Base-by-base conservation (phyloP, 1,140 invertebrate species). In the Aphidius gifuensis region DNA sequence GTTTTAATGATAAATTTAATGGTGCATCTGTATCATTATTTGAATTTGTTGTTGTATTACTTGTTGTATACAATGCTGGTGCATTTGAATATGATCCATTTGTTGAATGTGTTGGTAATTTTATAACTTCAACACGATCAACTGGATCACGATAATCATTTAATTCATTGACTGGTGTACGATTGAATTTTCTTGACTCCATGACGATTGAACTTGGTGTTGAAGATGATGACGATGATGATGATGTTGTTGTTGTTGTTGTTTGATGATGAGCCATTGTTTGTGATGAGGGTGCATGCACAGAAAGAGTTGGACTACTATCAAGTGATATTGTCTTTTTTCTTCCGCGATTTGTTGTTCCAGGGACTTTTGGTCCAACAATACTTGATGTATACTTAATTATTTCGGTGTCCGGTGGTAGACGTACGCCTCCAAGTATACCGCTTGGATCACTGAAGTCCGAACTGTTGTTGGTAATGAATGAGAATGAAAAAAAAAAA, bases 401-500 rank as follows among this genome's bases (percentile, higher is more conserved):
- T 60, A 93, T 92, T 81, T 93, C 91, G 11, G 91, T 93, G 71
- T 92, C 91, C n/a, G 91, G 90, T 65, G 91, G 91, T 66, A 93
- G 77, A 44, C 91, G 84, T 44, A 92, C 90, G 49, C 88, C 88
- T 46, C 90, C 90, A 70, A 92, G 80, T 75, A 92, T 87, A 71
- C 90, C 89, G 66, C 88, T 86, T 64, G 89, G 87, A 80, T 92
- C 90, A 80, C 88, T 92, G 76, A 43, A 82, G 79, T 67, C 51
- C 32, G 55, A 59, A 40, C 63, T 65, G 38, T 50, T 60, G 38
- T n/a, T 40, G 48, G 11, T 32, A 44, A 46, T 56, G 16, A 40
- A 16, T 16, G 16, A 16, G 1, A 16, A 16, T 16, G 16, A 57
- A 45, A 57, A 48, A 58, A 43, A 53, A 50, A 60, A n/a, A 39